phyloP scores from a whole-genome alignment of 2,888 invertebrate species.

The Diaphora mendica region DNA sequence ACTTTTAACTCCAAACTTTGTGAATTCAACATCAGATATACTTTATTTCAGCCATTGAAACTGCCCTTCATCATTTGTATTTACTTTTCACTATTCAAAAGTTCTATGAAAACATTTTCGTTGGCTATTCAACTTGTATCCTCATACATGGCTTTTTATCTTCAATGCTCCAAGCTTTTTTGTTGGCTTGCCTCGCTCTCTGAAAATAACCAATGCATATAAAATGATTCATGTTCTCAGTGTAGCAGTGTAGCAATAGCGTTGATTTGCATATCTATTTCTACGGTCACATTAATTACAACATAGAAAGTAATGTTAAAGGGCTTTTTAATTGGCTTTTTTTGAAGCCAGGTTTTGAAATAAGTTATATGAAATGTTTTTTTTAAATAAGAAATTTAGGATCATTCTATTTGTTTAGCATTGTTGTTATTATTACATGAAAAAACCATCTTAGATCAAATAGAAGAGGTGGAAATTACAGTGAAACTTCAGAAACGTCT shows the following conservation, averaged over 20 bases:
- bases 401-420: no score
- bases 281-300: slow-evolving; percentile 71
- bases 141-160: slow-evolving; percentile 57
- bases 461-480: neutral
- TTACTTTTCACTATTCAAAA: slow-evolving; percentile 47
- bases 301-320: slow-evolving; percentile 53
- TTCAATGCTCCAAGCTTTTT: slow-evolving; percentile 52
- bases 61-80: slow-evolving; percentile 46
- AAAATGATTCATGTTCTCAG: slow-evolving; percentile 75
- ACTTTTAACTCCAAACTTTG: slow-evolving; percentile 11
- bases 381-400: no score
- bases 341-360: neutral
- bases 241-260: slow-evolving; percentile 48
- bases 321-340: slow-evolving; percentile 31
- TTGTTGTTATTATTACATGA: neutral
- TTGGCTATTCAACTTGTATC: slow-evolving; percentile 47
- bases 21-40: slow-evolving; percentile 29
- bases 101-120: slow-evolving; percentile 49
- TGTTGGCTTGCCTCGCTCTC: slow-evolving; percentile 54
- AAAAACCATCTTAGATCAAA: neutral
- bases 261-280: slow-evolving; percentile 54
- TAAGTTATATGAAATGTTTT: neutral
- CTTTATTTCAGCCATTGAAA: slow-evolving; percentile 44
- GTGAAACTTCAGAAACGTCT: slow-evolving; percentile 3
- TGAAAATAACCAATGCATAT: slow-evolving; percentile 75